These are phyloP conservation scores for Aurelia sp. DNA, from an alignment of 30 jellyfish, hydroid and myxozoan species.

Conservation along the genomic window DNA sequence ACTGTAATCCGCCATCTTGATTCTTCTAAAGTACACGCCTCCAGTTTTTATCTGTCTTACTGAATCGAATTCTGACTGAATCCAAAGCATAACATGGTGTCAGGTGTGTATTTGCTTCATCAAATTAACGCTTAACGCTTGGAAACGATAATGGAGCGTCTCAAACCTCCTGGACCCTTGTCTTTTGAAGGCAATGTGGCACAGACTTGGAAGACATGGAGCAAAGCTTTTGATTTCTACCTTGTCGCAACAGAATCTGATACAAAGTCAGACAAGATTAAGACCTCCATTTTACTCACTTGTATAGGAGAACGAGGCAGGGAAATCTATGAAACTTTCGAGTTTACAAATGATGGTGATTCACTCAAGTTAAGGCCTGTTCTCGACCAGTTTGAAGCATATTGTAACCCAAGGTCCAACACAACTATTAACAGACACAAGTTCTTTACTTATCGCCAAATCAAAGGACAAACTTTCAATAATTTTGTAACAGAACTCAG, in stretches of 20 bases:
- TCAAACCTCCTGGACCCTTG: slow-evolving; percentile 53
- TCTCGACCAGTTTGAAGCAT: slow-evolving; percentile 55
- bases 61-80: neutral
- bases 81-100: slow-evolving; percentile 36
- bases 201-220: slow-evolving; percentile 64
- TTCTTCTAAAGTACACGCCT: neutral
- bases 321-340: slow-evolving; percentile 60
- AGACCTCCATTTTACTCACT: slow-evolving; percentile 60
- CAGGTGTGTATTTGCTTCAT: slow-evolving; percentile 34
- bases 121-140: neutral
- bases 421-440: slow-evolving; percentile 55
- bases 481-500: slow-evolving; percentile 47
- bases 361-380: slow-evolving; percentile 46
- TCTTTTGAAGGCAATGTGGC: slow-evolving; percentile 70
- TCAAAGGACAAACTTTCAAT: slow-evolving; percentile 53
- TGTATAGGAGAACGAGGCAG: slow-evolving; percentile 63
- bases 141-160: slow-evolving; percentile 23
- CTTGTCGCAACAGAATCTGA: slow-evolving; percentile 70
- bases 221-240: slow-evolving; percentile 40
- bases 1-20: neutral
- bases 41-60: neutral
- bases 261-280: slow-evolving; percentile 55
- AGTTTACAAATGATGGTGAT: slow-evolving; percentile 54
- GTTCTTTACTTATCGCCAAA: slow-evolving; percentile 50
- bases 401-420: slow-evolving; percentile 53